phyloP scores from a whole-genome alignment of 2,797 vertebrate species.

The Lepilemur septentrionalis region DNA sequence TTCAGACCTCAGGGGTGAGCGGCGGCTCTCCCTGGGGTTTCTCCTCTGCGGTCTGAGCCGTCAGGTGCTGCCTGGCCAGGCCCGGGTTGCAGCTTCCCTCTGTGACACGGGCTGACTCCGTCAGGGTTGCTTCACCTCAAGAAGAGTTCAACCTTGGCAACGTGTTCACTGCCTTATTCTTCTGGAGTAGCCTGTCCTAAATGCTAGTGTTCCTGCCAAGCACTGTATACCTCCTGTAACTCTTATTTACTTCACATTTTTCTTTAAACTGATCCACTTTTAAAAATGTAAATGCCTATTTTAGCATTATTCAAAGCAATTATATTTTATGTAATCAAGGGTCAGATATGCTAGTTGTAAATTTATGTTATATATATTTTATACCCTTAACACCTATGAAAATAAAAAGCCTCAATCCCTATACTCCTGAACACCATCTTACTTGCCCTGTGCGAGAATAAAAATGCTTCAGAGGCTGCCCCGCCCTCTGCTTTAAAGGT shows the following conservation, averaged over 20 bases:
- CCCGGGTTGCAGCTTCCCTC: background rate
- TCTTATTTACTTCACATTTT: background rate
- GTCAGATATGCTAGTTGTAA: background rate
- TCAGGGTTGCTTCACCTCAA: background rate
- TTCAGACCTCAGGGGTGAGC: background rate
- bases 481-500: background rate
- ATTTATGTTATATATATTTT: background rate
- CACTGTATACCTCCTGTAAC: too few species aligned
- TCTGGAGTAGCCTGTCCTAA: background rate
- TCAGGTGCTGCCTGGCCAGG: background rate
- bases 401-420: too few species aligned
- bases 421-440: background rate
- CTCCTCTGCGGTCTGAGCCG: background rate
- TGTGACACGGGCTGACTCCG: fast-evolving
- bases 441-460: background rate
- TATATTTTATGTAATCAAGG: background rate
- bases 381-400: background rate
- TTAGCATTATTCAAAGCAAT: background rate
- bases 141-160: background rate
- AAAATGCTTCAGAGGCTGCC: fast-evolving
- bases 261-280: background rate
- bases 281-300: background rate
- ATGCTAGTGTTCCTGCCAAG: background rate
- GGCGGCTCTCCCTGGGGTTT: background rate
- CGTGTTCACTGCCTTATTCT: background rate